Percentiles rank a stretch among this genome's conserved stretches.
phyloP scores from a whole-genome alignment of 2,888 invertebrate species.

The Cheilosia pagana region DNA sequence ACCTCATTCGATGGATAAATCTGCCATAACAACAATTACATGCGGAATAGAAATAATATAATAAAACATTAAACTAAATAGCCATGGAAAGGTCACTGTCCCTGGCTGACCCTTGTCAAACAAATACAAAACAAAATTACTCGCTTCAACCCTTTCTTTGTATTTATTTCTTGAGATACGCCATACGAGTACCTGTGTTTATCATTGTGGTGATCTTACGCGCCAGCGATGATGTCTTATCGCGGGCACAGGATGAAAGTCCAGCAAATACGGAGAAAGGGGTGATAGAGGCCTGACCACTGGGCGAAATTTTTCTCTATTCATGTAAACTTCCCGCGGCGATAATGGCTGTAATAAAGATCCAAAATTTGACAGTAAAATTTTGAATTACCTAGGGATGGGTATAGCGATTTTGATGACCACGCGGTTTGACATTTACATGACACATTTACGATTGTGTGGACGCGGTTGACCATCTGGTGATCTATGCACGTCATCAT shows the following conservation, averaged over 20 bases:
- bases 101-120: conserved; percentile 62
- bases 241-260: conserved; percentile 45
- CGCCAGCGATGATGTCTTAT: conserved; percentile 38
- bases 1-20: conserved; percentile 6
- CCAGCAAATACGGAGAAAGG: conserved; percentile 16
- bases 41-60: conserved; percentile 36
- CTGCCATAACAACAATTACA: conserved; percentile 25
- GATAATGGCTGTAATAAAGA: conserved; percentile 2
- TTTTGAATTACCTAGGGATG: neutral
- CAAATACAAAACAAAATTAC: conserved; percentile 50
- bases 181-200: neutral
- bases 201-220: conserved; percentile 32
- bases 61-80: conserved; percentile 61
- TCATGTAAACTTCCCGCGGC: conserved; percentile 4
- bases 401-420: neutral
- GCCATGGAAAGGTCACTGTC: conserved; percentile 57
- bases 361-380: conserved; percentile 10
- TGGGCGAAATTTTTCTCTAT: neutral
- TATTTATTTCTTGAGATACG: conserved; percentile 6
- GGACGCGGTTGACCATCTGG: conserved; percentile 58
- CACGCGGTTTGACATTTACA: conserved; percentile 43
- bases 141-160: conserved; percentile 23
- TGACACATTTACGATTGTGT: conserved; percentile 50
- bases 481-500: conserved; percentile 3
- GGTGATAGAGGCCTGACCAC: conserved; percentile 30